phyloP scores from a whole-genome alignment of 92 coral and sea anemone species.

The Chrysogorgia sp. region DNA sequence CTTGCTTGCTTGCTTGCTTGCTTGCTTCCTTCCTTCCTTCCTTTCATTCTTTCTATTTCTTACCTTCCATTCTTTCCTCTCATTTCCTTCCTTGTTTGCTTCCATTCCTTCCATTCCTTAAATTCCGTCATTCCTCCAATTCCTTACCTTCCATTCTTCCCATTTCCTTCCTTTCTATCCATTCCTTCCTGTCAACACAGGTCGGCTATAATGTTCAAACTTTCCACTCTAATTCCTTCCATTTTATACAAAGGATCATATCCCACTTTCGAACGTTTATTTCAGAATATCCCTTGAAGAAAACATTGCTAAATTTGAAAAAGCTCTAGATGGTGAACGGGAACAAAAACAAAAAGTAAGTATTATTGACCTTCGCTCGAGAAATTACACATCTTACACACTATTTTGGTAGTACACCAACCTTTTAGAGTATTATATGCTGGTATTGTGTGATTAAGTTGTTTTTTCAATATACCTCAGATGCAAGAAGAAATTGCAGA shows the following conservation, averaged over 20 bases:
- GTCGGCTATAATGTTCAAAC: no score
- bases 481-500: constrained; percentile 74
- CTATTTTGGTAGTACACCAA: no score
- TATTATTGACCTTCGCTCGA: background rate
- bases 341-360: constrained; percentile 65
- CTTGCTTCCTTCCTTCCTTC: background rate
- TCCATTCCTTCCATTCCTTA: no score
- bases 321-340: constrained; percentile 54
- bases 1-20: no score
- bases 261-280: background rate
- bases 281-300: constrained; percentile 61
- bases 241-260: background rate
- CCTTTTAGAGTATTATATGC: background rate
- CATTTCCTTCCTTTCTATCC: no score
- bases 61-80: no score
- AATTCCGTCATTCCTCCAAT: no score
- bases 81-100: no score
- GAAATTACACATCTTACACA: background rate
- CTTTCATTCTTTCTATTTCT: background rate
- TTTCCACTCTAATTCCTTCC: no score
- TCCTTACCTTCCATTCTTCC: no score
- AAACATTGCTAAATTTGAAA: constrained; percentile 61
- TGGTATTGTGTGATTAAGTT: background rate
- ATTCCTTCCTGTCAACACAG: no score
- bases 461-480: constrained; percentile 46